Base-by-base conservation (phyloP, 2,888 invertebrate genomes). In the Chironomus riparius region DNA sequence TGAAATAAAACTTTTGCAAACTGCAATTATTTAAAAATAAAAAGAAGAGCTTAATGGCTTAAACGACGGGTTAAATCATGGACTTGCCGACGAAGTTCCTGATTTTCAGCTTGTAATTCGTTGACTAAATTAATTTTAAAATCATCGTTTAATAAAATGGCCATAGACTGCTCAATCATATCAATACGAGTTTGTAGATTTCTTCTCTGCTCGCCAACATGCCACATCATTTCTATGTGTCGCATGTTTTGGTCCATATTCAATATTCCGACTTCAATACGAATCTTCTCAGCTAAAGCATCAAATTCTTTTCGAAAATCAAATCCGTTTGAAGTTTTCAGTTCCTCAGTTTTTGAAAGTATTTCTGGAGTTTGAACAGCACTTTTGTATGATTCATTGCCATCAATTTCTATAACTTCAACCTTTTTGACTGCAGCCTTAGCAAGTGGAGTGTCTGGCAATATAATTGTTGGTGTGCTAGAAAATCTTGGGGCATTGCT, bases 161-260 rank as follows among this genome's bases (percentile, higher is more conserved):
- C 74, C 24, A 74, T 38, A 13, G 61, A 68, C 2, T 74, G 22
- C 12, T 74, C 74, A 61, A 74, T 74, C 38, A 61, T 68, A 3
- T 74, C 6, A 18, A 74, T 48, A 0, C 74, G 74, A 15, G 48
- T 13, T 13, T 74, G 28, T 4, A 74, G 38, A n/a, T 21, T 22
- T 10, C 21, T 22, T 21, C 24, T 18, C 65, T 74, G 65, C 0
- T 74, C 13, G 4, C 6, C n/a, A 22, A 38, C 13, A 13, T 72
- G 22, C 0, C 24, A 22, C 68, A 74, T 65, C n/a, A 62, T 22
- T 10, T 74, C 48, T n/a, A 68, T 24, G 10, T 68, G 18, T 2
- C 68, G 47, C 5, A 10, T 38, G 47, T 61, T 47, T 13, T 15
- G 6, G 13, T 74, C 74, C 15, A 72, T 28, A 62, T 28, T 50